Percentiles rank a stretch among this genome's conserved stretches.
Evolutionary conservation across 2,888 invertebrate genomes (phyloP).

Genomic region (Xestia sexstrigata): DNA sequence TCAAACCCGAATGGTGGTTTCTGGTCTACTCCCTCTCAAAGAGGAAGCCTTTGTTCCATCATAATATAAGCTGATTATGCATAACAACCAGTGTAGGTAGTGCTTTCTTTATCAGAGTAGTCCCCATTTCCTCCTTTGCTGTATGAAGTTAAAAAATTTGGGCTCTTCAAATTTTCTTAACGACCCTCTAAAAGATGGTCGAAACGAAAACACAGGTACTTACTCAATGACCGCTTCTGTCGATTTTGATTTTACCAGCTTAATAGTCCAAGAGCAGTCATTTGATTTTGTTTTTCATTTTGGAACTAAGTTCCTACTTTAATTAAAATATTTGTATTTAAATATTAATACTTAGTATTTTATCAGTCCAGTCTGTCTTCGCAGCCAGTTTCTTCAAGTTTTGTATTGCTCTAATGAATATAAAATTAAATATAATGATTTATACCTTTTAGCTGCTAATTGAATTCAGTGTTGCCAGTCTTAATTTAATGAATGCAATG

Average conservation of each 20-base stretch:
- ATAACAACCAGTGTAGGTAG: not conserved
- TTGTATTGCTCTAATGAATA: conserved; percentile 21
- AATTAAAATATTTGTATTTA: conserved; percentile 38
- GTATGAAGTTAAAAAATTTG: not conserved
- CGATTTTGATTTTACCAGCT: conserved; percentile 6
- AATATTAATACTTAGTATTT: conserved; percentile 46
- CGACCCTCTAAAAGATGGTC: not conserved
- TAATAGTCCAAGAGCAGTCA: not conserved
- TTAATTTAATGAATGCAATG: not conserved
- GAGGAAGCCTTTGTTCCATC: not conserved
- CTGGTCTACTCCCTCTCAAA: not conserved
- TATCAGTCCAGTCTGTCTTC: conserved; percentile 34
- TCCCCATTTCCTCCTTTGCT: not conserved
- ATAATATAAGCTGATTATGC: not conserved
- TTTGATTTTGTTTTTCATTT: conserved; percentile 27
- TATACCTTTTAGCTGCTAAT: conserved; percentile 15
- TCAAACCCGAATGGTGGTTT: not conserved
- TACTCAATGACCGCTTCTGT: conserved; percentile 17
- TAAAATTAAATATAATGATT: conserved; percentile 17
- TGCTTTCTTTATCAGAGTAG: conserved; percentile 14
- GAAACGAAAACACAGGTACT: conserved; percentile 24
- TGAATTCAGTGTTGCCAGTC: conserved; percentile 19
- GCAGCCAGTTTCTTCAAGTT: conserved; percentile 15
- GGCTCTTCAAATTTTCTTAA: not conserved
- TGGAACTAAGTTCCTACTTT: not conserved